phyloP scores from a whole-genome alignment of 2,797 vertebrate species.

The Channallabes apus region DNA sequence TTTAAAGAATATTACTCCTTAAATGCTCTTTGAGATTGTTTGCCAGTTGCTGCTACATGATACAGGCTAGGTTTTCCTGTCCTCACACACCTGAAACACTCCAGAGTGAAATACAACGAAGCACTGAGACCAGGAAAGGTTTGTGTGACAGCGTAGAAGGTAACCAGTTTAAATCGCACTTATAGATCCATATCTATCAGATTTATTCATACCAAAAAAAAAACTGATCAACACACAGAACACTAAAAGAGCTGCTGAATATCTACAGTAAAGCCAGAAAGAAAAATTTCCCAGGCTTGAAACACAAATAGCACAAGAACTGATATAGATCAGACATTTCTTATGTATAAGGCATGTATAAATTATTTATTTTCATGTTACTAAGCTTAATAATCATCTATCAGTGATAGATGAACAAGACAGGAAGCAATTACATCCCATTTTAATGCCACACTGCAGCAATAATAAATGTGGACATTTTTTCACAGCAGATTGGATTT shows the following conservation, averaged over 20 bases:
- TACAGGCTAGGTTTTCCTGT: background rate
- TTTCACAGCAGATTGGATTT: conserved; percentile 45
- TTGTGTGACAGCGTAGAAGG: background rate
- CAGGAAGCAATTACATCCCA: background rate
- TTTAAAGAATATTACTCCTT: background rate
- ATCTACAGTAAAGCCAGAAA: conserved; percentile 2
- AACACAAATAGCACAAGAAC: background rate
- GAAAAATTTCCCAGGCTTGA: background rate
- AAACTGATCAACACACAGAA: background rate
- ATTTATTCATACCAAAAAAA: background rate
- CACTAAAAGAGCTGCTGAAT: background rate
- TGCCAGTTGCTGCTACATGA: background rate
- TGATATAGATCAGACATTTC: background rate
- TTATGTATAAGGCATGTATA: background rate
- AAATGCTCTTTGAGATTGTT: background rate
- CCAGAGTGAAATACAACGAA: background rate
- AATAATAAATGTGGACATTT: conserved; percentile 23
- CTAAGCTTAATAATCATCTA: background rate
- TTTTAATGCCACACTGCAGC: conserved; percentile 4
- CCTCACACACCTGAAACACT: background rate
- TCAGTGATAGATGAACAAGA: background rate
- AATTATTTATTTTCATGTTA: background rate
- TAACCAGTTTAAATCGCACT: background rate
- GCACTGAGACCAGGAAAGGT: background rate
- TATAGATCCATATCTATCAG: too few species aligned